Base-by-base conservation (phyloP, 1,140 invertebrate species). In the Brevipalpus yothersi region DNA sequence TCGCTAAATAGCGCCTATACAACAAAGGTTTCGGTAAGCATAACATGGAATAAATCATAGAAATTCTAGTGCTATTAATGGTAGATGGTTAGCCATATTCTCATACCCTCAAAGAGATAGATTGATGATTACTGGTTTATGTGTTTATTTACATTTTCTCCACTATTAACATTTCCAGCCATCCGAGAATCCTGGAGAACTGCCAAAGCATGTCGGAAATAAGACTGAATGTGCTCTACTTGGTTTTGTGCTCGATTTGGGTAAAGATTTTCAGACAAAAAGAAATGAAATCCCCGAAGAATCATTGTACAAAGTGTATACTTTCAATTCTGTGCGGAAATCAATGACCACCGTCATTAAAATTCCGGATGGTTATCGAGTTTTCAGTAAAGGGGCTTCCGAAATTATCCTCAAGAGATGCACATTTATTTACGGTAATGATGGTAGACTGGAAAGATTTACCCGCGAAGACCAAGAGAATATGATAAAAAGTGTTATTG, bases 381-480 rank as follows among this genome's bases (percentile, higher is more conserved):
- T 99, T 58, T 97, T 86, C 72, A 92, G 87, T 58, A 99, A 99
- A 76, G 94, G 94, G 70, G 94, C 94, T 70, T 96, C 92, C 58
- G 94, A 99, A 78, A 96, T 98, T 68, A 86, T 98, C 64, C 80
- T 97, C 73, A 91, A 92, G 76, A 96, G 94, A 87, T 98, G 93
- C 77, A 80, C 87, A 69, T 96, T 87, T 75, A 92, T 95, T 67
- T 84, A 93, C 73, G 89, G 90, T 58, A 82, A 84, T 70, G 82
- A 93, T 66, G 93, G 92, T 63, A 78, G 83, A 66, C 71, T 94
- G 67, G 82, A 89, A 67, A 83, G 83, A 69, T 97, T 98, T 73
- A 83, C 83, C 17, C 75, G 80, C 60, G 82, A 88, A 66, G 92
- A 95, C 80, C 87, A 91, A 69, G 91, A 97, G 63, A 76, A 86